Percentiles rank a stretch among this genome's conserved stretches.
These are phyloP conservation scores for Armadillidium nasatum DNA, from an alignment of 1,140 invertebrate species.

Conservation along the genomic window DNA sequence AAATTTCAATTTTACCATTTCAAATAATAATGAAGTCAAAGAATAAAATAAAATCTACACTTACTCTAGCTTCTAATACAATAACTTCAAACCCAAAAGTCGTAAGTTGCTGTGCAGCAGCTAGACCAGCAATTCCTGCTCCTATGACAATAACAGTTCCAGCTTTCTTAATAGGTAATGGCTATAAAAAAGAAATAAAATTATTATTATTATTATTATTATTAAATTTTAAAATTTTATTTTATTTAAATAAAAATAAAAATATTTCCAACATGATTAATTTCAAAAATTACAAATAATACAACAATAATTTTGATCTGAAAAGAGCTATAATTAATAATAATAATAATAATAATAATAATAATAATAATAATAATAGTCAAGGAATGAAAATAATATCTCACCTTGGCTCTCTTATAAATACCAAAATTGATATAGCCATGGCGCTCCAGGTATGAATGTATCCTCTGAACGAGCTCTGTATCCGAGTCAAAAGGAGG, in stretches of 20 bases:
- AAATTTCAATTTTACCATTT: neutral
- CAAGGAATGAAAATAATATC: neutral
- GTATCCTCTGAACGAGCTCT: conserved; percentile 73
- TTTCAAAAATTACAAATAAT: too few relatives aligned
- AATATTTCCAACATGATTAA: too few relatives aligned
- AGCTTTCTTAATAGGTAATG: conserved; percentile 41
- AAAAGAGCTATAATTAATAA: neutral
- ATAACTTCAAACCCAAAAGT: conserved; percentile 95
- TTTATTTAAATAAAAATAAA: too few relatives aligned
- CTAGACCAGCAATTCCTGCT: conserved; percentile 87
- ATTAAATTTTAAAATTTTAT: too few relatives aligned
- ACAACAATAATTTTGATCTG: too few relatives aligned
- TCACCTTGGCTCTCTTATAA: conserved; percentile 76
- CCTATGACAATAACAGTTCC: conserved; percentile 45
- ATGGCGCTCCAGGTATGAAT: conserved; percentile 89
- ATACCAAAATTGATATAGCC: conserved; percentile 98
- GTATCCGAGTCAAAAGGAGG: conserved; percentile 88
- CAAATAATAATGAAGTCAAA: too few relatives aligned
- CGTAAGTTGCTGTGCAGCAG: conserved; percentile 87
- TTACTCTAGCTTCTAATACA: conserved; percentile 82
- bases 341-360: neutral
- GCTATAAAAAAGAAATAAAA: conserved; percentile 16
- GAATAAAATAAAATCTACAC: conserved; percentile 30
- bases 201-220: too few relatives aligned
- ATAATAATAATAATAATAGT: neutral